phyloP scores from a whole-genome alignment of 2,797 vertebrate genomes.

The Pitangus sulphuratus region DNA sequence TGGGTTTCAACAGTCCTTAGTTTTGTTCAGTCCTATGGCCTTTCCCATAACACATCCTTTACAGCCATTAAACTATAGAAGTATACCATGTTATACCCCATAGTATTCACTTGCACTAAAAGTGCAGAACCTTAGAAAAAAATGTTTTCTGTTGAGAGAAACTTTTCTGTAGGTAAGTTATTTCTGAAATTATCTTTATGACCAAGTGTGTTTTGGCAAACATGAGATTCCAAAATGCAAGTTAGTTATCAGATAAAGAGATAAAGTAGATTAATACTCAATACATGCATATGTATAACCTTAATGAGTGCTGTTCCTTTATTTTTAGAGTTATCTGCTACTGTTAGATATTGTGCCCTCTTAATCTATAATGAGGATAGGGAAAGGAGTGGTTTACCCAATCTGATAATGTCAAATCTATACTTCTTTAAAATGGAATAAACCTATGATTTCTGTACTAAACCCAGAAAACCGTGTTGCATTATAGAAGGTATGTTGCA shows the following conservation, averaged over 20 bases:
- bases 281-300: not conserved
- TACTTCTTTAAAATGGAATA: not conserved
- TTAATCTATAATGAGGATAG: not conserved
- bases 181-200: not conserved
- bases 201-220: not conserved
- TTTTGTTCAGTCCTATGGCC: fast-evolving
- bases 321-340: not conserved
- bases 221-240: not conserved
- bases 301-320: not conserved
- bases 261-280: not conserved
- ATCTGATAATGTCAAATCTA: not conserved
- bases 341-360: not conserved
- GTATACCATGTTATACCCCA: not conserved
- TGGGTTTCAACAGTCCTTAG: not conserved
- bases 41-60: not conserved
- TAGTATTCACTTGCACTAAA: not conserved
- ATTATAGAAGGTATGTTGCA: not conserved
- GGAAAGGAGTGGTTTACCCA: not conserved
- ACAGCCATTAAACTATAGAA: not conserved
- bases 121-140: not conserved
- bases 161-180: not conserved
- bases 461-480: not conserved
- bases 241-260: not conserved
- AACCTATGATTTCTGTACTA: not conserved
- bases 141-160: not conserved